phyloP scores from a whole-genome alignment of 2,888 invertebrate species.

The Lapara coniferarum region DNA sequence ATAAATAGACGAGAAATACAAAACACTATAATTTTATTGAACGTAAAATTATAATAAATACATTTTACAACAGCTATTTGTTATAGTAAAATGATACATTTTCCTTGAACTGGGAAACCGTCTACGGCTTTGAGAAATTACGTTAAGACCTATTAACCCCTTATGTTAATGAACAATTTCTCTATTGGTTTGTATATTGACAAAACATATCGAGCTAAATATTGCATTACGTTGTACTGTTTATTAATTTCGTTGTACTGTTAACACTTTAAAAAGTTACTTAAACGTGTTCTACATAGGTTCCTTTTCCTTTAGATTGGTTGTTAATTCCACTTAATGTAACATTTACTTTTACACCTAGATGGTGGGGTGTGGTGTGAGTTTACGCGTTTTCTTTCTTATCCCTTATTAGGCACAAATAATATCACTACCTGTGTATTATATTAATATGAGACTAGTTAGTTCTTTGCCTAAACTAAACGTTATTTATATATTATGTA shows the following conservation, averaged over 20 bases:
- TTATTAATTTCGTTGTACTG: slow-evolving; percentile 45
- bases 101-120: slow-evolving; percentile 52
- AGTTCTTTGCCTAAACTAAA: slow-evolving; percentile 76
- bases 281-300: neutral
- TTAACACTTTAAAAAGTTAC: slow-evolving; percentile 28
- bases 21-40: slow-evolving; percentile 55
- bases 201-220: slow-evolving; percentile 6
- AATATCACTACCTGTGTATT: slow-evolving; percentile 76
- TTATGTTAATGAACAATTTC: slow-evolving; percentile 1
- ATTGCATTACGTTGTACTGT: slow-evolving; percentile 34
- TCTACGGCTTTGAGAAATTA: neutral
- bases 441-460: slow-evolving; percentile 82
- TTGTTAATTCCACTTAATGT: neutral
- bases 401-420: slow-evolving; percentile 74
- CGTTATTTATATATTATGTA: slow-evolving; percentile 60
- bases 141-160: neutral
- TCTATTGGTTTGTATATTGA: neutral
- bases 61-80: slow-evolving; percentile 80
- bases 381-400: slow-evolving; percentile 37
- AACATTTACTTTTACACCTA: neutral
- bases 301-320: neutral
- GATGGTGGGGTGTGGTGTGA: slow-evolving; percentile 1
- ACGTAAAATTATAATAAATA: slow-evolving; percentile 82
- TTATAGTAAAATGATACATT: slow-evolving; percentile 56
- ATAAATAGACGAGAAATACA: slow-evolving; percentile 9